Evolutionary conservation across 2,113 vertebrate genomes (phyloP).

Genomic region (Colaptes auratus): DNA sequence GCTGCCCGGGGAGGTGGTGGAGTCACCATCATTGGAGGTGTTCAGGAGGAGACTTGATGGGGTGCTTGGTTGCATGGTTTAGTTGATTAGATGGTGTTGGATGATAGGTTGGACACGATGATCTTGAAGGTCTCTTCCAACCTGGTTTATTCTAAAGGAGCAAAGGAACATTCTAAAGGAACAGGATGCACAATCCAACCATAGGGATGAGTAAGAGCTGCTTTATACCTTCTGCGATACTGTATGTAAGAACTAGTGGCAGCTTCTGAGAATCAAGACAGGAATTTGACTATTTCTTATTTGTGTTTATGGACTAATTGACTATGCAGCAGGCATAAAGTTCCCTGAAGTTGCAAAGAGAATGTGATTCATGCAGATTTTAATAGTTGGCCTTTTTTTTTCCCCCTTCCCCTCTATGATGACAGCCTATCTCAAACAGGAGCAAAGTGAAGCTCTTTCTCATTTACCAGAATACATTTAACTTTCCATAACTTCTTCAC

Average conservation of each 20-base stretch:
- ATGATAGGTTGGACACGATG: too few species aligned
- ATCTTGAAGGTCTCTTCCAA: too few species aligned
- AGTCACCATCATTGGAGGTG: too few species aligned
- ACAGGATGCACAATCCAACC: background rate
- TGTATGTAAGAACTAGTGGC: background rate
- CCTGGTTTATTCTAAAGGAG: too few species aligned
- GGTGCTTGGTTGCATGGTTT: too few species aligned
- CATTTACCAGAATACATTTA: slow-evolving; percentile 17
- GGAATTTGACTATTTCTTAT: background rate
- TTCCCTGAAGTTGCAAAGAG: background rate
- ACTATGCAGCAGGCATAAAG: background rate
- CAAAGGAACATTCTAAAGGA: too few species aligned
- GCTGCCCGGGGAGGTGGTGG: too few species aligned
- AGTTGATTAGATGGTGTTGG: too few species aligned
- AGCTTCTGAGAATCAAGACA: background rate
- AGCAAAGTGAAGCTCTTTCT: background rate
- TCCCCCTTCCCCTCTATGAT: background rate
- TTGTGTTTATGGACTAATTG: background rate
- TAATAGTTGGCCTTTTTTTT: background rate
- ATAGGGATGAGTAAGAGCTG: background rate
- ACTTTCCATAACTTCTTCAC: slow-evolving; percentile 27
- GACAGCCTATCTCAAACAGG: background rate
- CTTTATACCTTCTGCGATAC: background rate
- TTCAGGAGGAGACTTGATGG: too few species aligned
- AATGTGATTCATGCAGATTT: background rate